phyloP scores from a whole-genome alignment of 2,797 vertebrate species.

The Acipenser ruthenus region DNA sequence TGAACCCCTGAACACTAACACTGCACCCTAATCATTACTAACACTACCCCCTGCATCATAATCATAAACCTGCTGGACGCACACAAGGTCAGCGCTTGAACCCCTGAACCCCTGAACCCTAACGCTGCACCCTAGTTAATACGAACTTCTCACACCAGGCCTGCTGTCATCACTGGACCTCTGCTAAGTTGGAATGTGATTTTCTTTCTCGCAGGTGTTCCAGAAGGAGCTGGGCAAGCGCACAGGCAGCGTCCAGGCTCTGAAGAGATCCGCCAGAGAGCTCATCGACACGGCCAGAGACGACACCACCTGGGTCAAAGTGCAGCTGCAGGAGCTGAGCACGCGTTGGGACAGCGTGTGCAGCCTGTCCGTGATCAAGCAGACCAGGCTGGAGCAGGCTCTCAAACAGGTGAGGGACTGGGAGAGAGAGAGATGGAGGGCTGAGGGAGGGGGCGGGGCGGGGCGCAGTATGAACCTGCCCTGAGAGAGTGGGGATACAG shows the following conservation, averaged over 20 bases:
- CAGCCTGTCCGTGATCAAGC: slow-evolving; percentile 88
- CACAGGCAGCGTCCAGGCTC: slow-evolving; percentile 82
- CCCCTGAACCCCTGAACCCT: too few species aligned
- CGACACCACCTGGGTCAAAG: slow-evolving; percentile 94
- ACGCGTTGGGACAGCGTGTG: slow-evolving; percentile 95
- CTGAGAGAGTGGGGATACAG: neutral
- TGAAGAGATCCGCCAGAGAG: slow-evolving; percentile 89
- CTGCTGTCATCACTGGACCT: too few species aligned
- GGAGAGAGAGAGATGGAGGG: neutral
- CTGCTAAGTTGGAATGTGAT: too few species aligned
- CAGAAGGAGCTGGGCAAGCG: slow-evolving; percentile 96
- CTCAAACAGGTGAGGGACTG: slow-evolving; percentile 77
- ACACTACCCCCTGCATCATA: too few species aligned
- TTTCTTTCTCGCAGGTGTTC: slow-evolving; percentile 63
- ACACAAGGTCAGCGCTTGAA: slow-evolving; percentile 72
- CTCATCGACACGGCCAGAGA: slow-evolving; percentile 90
- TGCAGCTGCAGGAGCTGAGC: slow-evolving; percentile 93
- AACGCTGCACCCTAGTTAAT: too few species aligned
- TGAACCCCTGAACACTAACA: too few species aligned
- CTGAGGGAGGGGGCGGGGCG: neutral
- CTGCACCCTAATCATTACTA: too few species aligned
- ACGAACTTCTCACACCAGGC: too few species aligned
- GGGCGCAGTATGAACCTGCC: neutral
- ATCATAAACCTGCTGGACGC: slow-evolving; percentile 97
- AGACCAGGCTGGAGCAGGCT: slow-evolving; percentile 84